Base-by-base conservation (phyloP, 2,888 invertebrate species). In the Minunthozetes semirufus region DNA sequence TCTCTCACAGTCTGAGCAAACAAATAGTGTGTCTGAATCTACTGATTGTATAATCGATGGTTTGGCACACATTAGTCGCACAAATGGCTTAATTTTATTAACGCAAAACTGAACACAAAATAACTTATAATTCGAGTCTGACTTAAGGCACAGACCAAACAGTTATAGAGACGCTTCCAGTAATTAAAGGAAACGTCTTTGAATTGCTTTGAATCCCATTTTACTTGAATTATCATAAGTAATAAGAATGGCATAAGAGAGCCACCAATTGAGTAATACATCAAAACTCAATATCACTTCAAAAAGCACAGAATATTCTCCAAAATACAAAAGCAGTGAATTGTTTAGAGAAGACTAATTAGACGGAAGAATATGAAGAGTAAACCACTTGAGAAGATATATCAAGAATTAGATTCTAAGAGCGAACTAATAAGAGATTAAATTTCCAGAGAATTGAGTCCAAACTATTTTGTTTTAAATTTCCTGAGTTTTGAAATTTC, bases 11-110 rank as follows among this genome's bases (percentile, higher is more conserved):
- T 50, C 50, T 19, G 19, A 19, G n/a, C n/a, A 19, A 19, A 50
- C 33, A 27, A 13, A 22, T 22, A 19, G n/a, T n/a, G 33, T 33
- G 33, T 63, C n/a, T 63, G 27, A 1, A 6, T 27, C 4, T 3
- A 33, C 33, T 61, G 63, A 63, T 63, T 63, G 19, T 33, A 63
- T 33, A 63, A 33, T 29, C 33, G 27, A 33, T 63, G 63, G 29
- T 29, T 63, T 22, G 38, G 15, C 25, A 63, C 17, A 61, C 33
- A 63, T 63, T 33, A 63, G 63, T n/a, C 38, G 63, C n/a, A 29
- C 38, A 63, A 63, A 63, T 63, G 63, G 61, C 33, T 38, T 63
- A 63, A 63, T 63, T 63, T 33, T 63, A 63, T 63, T 29, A 63
- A 63, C 19, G 63, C 38, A 29, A 63, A 63, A 19, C 6, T 38